Evolutionary conservation across 2,113 vertebrate genomes (phyloP).

Genomic region (Siniperca knerii): DNA sequence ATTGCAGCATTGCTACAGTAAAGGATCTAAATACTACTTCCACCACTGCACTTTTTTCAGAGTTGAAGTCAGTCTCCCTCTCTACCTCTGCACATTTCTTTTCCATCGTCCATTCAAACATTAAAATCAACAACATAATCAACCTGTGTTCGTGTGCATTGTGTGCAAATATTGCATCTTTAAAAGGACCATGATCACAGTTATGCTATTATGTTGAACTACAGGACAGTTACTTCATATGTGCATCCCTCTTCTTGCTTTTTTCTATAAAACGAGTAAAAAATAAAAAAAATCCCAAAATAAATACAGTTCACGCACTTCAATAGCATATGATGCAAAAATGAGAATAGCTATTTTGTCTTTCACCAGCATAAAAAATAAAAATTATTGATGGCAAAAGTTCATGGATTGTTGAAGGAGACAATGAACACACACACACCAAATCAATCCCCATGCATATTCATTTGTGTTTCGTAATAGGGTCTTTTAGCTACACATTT

Average conservation of each 20-base stretch:
- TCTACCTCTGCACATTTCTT: neutral
- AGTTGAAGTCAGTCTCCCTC: neutral
- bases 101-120: neutral
- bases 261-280: neutral
- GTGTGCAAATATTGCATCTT: neutral
- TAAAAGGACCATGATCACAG: neutral
- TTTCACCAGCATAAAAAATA: neutral
- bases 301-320: neutral
- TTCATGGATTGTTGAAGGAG: conserved; percentile 1
- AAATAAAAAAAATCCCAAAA: no score
- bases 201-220: neutral
- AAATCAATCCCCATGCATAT: conserved; percentile 55
- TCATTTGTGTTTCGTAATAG: conserved; percentile 52
- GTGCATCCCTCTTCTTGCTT: neutral
- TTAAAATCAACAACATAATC: no score
- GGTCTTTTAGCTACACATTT: conserved; percentile 24
- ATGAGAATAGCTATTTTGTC: neutral
- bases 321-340: neutral
- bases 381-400: neutral
- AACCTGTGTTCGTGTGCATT: neutral
- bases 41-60: neutral
- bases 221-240: neutral
- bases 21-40: neutral
- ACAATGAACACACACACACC: neutral
- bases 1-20: no score